Evolutionary conservation across 2,888 invertebrate genomes (phyloP).

Genomic region (Anorthoa munda): DNA sequence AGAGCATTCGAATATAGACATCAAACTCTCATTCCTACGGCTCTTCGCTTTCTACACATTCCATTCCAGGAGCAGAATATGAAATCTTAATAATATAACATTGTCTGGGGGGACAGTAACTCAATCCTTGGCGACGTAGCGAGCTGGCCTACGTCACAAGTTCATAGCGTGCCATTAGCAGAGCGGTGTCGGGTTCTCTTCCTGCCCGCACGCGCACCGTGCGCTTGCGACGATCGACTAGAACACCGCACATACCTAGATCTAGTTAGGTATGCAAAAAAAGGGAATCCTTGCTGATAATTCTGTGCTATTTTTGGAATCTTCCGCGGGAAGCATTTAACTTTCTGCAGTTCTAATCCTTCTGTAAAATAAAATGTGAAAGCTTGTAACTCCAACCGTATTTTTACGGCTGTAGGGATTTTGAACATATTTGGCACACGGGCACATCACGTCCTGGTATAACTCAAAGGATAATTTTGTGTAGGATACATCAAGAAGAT

Average conservation of each 20-base stretch:
- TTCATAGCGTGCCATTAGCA: slow-evolving; percentile 78
- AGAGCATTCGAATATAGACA: background rate
- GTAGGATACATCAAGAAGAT: background rate
- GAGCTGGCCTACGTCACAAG: slow-evolving; percentile 67
- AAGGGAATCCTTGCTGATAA: slow-evolving; percentile 21
- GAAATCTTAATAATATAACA: slow-evolving; percentile 63
- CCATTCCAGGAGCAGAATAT: slow-evolving; percentile 19
- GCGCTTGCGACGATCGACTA: slow-evolving; percentile 48
- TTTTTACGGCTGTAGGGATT: background rate
- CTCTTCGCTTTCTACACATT: slow-evolving; percentile 6
- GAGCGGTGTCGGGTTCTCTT: slow-evolving; percentile 82
- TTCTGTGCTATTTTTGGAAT: slow-evolving; percentile 26
- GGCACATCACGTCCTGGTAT: background rate
- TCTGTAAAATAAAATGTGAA: too few species aligned
- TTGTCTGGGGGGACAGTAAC: slow-evolving; percentile 66
- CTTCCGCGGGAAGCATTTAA: slow-evolving; percentile 16
- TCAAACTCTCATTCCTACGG: background rate
- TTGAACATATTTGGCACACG: background rate
- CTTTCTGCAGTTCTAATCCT: background rate
- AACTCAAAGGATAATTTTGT: background rate
- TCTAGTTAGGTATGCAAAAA: slow-evolving; percentile 36
- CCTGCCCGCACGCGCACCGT: slow-evolving; percentile 71
- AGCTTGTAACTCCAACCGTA: background rate
- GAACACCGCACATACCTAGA: slow-evolving; percentile 45
- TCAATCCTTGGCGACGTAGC: slow-evolving; percentile 62